Conservation (phyloP, 2,888 invertebrate genomes). For the Drepana falcataria region DNA sequence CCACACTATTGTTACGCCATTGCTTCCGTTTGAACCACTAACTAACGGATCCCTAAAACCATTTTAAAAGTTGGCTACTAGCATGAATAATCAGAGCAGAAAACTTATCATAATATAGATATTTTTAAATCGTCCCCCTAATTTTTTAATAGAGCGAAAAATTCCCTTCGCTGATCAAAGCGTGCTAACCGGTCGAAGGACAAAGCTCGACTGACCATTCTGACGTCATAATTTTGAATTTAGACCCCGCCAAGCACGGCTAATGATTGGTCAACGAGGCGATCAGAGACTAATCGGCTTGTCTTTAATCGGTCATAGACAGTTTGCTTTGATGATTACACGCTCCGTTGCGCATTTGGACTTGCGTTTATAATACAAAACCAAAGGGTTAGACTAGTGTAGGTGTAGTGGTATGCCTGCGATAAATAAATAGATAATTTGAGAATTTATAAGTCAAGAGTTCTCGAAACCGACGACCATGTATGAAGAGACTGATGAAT, state of each 20-base stretch:
- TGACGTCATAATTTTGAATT: conserved; percentile 50
- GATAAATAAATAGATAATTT: too few species aligned
- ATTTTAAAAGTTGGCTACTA: too few species aligned
- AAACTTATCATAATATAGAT: not conserved
- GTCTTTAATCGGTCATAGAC: conserved; percentile 49
- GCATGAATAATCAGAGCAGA: not conserved
- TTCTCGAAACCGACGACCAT: too few species aligned
- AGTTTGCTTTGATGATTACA: conserved; percentile 49
- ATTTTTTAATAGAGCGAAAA: conserved; percentile 40
- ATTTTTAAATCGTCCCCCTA: conserved; percentile 5
- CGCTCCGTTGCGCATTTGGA: conserved; percentile 41
- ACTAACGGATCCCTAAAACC: too few species aligned
- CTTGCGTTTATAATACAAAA: conserved; percentile 32
- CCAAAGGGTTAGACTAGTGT: conserved; percentile 33
- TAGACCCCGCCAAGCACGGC: conserved; percentile 47
- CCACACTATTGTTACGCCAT: too few species aligned
- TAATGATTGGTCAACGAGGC: conserved; percentile 54
- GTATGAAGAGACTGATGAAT: too few species aligned
- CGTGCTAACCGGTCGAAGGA: conserved; percentile 24
- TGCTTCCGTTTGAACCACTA: too few species aligned
- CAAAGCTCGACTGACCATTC: conserved; percentile 31
- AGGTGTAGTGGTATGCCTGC: not conserved
- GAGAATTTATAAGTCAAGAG: too few species aligned
- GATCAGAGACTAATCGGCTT: conserved; percentile 59
- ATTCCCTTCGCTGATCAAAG: conserved; percentile 13